phyloP scores from a whole-genome alignment of 2,113 vertebrate genomes.

The Aviceda subcristata region DNA sequence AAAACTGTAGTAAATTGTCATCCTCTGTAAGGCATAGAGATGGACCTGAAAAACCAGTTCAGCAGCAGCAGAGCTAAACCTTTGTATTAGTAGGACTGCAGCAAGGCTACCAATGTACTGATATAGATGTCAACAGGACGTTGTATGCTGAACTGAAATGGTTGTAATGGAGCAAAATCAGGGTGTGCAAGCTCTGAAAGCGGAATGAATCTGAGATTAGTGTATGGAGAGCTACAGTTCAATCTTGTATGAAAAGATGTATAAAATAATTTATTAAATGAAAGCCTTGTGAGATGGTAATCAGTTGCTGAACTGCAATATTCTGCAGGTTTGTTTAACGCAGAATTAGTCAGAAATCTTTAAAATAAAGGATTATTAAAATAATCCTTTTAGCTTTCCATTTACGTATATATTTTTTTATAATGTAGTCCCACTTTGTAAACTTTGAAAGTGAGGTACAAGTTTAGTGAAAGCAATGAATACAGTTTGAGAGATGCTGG shows the following conservation, averaged over 20 bases:
- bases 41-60: neutral
- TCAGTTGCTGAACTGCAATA: neutral
- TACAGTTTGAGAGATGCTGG: neutral
- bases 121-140: neutral
- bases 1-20: neutral
- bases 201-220: neutral
- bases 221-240: neutral
- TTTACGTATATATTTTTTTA: neutral
- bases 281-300: neutral
- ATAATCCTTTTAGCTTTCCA: neutral
- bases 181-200: neutral
- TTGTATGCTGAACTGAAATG: neutral
- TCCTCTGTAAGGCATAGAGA: neutral
- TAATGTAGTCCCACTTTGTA: neutral
- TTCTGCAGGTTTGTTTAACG: neutral
- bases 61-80: neutral
- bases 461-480: neutral
- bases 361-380: neutral
- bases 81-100: neutral
- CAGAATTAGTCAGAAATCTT: neutral
- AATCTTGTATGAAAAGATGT: neutral
- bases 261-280: neutral
- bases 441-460: neutral
- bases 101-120: neutral
- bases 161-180: neutral